phyloP scores from a whole-genome alignment of 1,140 invertebrate species.

The Cryptotermes secundus region DNA sequence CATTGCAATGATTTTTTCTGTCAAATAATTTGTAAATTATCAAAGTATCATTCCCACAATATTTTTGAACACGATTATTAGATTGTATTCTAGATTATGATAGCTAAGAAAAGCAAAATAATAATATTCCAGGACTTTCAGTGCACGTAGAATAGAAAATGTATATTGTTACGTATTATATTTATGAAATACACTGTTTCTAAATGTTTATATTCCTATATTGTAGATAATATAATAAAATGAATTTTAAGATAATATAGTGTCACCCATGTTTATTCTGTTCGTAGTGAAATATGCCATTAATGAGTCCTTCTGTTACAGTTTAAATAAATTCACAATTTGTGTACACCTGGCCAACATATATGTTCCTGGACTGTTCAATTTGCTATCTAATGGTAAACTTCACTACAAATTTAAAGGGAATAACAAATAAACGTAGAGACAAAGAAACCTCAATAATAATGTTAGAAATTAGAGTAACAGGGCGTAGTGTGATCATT shows the following conservation, averaged over 20 bases:
- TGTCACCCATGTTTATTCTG: not conserved
- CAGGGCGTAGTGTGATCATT: no score
- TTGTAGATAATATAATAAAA: slow-evolving; percentile 12
- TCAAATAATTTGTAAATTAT: not conserved
- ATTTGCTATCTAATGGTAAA: no score
- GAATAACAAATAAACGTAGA: no score
- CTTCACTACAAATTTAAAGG: no score
- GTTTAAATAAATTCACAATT: no score
- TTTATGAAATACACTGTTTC: not conserved
- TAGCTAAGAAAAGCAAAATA: not conserved
- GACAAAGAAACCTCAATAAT: no score
- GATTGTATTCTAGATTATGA: not conserved
- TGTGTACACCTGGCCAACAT: no score
- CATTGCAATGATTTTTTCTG: not conserved
- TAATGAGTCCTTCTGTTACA: no score
- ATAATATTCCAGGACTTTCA: not conserved
- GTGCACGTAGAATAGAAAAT: not conserved
- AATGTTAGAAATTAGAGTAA: no score
- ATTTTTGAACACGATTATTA: not conserved
- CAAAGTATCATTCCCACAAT: not conserved
- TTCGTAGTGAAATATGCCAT: no score
- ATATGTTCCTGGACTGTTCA: no score
- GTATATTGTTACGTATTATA: not conserved
- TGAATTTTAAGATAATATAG: not conserved
- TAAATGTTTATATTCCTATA: slow-evolving; percentile 18